Percentiles rank a stretch among this genome's conserved stretches.
These are phyloP conservation scores for Ctenomys sociabilis DNA, from an alignment of 2,113 vertebrate species.

Conservation along the genomic window DNA sequence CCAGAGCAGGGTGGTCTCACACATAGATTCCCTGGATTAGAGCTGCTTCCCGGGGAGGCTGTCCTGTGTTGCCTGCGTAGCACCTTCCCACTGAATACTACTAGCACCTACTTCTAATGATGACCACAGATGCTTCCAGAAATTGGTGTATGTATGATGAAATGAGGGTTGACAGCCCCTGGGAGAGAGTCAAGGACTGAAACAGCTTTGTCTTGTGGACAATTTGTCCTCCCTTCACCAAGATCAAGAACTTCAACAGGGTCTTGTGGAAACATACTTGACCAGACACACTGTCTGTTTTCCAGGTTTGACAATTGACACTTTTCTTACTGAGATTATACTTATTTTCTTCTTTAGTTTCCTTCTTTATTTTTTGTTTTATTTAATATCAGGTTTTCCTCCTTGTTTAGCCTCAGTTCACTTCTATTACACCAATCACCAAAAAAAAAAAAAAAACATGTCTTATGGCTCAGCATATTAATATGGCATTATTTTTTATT, in stretches of 20 bases:
- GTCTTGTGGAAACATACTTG: not conserved
- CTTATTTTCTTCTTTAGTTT: not conserved
- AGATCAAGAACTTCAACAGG: not conserved
- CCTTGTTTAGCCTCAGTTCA: not conserved
- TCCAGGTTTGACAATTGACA: not conserved
- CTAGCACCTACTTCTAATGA: rapidly evolving
- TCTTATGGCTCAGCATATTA: no score
- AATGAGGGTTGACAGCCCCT: not conserved
- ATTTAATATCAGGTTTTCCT: not conserved
- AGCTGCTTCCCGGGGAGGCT: rapidly evolving
- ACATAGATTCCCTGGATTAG: not conserved
- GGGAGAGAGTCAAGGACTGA: not conserved
- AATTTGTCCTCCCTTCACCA: not conserved
- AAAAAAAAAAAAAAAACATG: not conserved
- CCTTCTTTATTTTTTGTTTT: not conserved
- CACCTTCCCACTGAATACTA: not conserved
- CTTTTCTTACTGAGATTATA: not conserved
- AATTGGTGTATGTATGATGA: not conserved
- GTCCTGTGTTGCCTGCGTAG: not conserved
- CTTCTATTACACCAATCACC: not conserved
- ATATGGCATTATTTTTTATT: no score
- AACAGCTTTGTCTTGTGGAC: not conserved
- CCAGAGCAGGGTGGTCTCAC: not conserved
- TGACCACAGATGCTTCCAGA: not conserved
- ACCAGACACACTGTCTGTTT: not conserved